phyloP scores from a whole-genome alignment of 2,888 invertebrate genomes.

The Psylliodes chrysocephalus region DNA sequence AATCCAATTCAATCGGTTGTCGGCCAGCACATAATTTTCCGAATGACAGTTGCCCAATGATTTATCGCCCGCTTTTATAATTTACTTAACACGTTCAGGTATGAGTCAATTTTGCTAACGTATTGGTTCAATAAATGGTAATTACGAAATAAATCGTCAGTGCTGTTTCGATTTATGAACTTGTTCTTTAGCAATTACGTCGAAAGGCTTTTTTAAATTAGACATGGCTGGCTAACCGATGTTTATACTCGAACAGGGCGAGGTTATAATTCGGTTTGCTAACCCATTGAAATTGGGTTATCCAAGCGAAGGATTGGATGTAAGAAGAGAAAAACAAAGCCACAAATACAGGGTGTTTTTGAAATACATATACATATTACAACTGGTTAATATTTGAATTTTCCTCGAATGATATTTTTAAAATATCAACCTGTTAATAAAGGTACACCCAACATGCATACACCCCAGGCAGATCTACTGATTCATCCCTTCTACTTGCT shows the following conservation, averaged over 20 bases:
- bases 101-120: constrained; percentile 44
- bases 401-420: too few relatives aligned
- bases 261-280: neutral
- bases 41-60: constrained; percentile 42
- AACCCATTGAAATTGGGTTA: too few relatives aligned
- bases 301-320: too few relatives aligned
- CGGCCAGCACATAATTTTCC: constrained; percentile 37
- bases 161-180: constrained; percentile 39
- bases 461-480: too few relatives aligned
- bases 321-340: too few relatives aligned
- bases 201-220: constrained; percentile 34
- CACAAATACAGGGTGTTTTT: too few relatives aligned
- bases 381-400: too few relatives aligned
- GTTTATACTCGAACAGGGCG: constrained; percentile 1
- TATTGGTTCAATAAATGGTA: constrained; percentile 45
- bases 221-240: constrained; percentile 27
- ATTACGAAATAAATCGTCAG: constrained; percentile 45
- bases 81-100: constrained; percentile 44
- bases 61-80: constrained; percentile 39
- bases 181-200: constrained; percentile 36
- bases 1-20: too few relatives aligned
- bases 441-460: too few relatives aligned
- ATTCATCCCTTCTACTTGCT: too few relatives aligned
- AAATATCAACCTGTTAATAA: too few relatives aligned
- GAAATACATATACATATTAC: too few relatives aligned